Evolutionary conservation across 2,888 invertebrate genomes (phyloP), one percentile per base, ranked within the genome.

Genomic region (Rhyacophila evoluta): DNA sequence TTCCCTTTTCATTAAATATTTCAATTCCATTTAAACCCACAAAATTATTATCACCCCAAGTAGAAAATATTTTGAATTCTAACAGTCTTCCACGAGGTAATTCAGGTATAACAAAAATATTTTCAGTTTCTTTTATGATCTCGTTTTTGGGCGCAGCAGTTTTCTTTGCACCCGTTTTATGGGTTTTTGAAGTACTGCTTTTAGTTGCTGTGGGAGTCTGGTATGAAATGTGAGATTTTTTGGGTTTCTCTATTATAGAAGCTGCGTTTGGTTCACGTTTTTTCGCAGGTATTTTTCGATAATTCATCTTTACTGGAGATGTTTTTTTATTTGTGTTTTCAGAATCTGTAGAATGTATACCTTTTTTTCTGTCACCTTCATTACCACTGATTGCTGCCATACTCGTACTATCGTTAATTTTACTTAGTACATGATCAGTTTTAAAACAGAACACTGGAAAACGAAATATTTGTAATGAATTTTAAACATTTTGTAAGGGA

Each of bases 41-140:
- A 83, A 94, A 92, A 86, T 94, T 92, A 83, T 92, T 92, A 85
- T 95, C 95, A 6, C 95, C 95, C 95, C 95, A 95, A 33, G 95
- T 94, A 15, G 90, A 91, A 77, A 91, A 87, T 82, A 95, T 94
- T 85, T 93, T 92, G 75, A 95, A 87, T 82, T 91, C 90, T 83
- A 95, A 84, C 75, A 91, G 86, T 83, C 89, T 87, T n/a, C 95
- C 95, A 81, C 87, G 87, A 0, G 95, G 95, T 83, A 95, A 87
- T 86, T 95, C 94, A 0, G 95, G 95, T 81, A 95, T 95, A 41
- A 94, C 88, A 85, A 95, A 95, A 28, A 75, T 37, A 36, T 72
- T 36, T 72, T 72, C n/a, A 55, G 10, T 55, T 8, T 15, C 2
- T 19, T 55, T 55, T 4, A 10, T 0, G 4, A 10, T 55, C 1